phyloP scores from a whole-genome alignment of 2,113 vertebrate species.

The Apodemus sylvaticus region DNA sequence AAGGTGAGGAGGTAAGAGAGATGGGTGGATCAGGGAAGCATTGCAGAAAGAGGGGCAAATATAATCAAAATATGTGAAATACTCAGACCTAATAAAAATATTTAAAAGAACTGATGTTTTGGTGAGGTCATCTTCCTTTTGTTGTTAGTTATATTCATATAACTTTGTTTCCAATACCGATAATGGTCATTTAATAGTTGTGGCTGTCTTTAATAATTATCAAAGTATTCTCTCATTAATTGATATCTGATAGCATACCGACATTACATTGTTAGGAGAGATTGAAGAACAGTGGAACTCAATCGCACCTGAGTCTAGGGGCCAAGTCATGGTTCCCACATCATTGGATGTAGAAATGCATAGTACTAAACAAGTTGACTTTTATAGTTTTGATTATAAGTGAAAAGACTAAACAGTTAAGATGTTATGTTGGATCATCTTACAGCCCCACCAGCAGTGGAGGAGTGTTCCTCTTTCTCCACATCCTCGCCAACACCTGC shows the following conservation, averaged over 20 bases:
- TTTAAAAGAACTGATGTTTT: neutral
- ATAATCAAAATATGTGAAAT: neutral
- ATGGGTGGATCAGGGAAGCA: neutral
- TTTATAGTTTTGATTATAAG: neutral
- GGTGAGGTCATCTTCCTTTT: neutral
- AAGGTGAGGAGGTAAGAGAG: too few relatives aligned
- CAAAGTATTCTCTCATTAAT: neutral
- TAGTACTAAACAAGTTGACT: neutral
- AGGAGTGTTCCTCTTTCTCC: too few relatives aligned
- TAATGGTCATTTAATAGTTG: neutral
- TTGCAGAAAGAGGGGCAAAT: neutral
- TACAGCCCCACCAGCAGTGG: too few relatives aligned
- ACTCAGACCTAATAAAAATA: neutral
- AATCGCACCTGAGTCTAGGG: neutral
- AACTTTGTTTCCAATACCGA: neutral
- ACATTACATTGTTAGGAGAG: neutral
- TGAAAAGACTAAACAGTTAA: neutral
- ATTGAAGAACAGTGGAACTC: neutral
- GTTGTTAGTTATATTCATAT: neutral
- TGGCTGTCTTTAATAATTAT: neutral
- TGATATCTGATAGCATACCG: neutral
- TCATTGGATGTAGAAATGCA: neutral
- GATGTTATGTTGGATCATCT: neutral
- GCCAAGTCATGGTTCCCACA: fast-evolving
- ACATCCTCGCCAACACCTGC: too few relatives aligned